Evolutionary conservation across 2,113 vertebrate species (phyloP).

Genomic region (Scartelaos histophorus): DNA sequence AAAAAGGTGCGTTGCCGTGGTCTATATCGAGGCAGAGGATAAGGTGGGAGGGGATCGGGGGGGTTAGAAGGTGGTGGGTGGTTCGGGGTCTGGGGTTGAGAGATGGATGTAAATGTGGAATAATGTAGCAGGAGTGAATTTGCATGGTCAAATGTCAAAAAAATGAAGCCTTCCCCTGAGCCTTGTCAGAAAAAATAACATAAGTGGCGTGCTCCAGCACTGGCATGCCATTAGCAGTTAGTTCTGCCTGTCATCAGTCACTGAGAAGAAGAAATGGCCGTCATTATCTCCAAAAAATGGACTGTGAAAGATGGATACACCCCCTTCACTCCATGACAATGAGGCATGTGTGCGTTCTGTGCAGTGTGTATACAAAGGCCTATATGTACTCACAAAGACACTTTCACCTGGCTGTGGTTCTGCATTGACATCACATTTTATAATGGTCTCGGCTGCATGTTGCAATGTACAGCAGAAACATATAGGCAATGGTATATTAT

Average conservation of each 20-base stretch:
- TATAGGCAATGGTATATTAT: not conserved
- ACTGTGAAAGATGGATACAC: conserved; percentile 67
- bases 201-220: conserved; percentile 91
- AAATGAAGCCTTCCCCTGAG: conserved; percentile 98
- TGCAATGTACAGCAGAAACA: conserved; percentile 9
- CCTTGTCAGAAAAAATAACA: conserved; percentile 97
- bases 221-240: conserved; percentile 95
- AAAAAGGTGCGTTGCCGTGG: conserved; percentile 35
- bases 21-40: conserved; percentile 51
- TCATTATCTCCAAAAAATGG: conserved; percentile 89
- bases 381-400: conserved; percentile 37
- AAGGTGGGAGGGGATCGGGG: conserved; percentile 11
- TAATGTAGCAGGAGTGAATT: conserved; percentile 99
- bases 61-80: conserved; percentile 6
- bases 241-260: conserved; percentile 94
- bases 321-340: conserved; percentile 70
- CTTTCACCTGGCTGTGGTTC: conserved; percentile 25
- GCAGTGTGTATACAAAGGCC: conserved; percentile 28
- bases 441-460: conserved; percentile 8
- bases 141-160: conserved; percentile 99
- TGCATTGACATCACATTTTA: conserved; percentile 21
- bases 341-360: conserved; percentile 57
- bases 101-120: conserved; percentile 97
- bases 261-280: conserved; percentile 84
- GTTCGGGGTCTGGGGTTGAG: conserved; percentile 63